Conservation (phyloP, 2,888 invertebrate species). For the Limnephilus rhombicus region DNA sequence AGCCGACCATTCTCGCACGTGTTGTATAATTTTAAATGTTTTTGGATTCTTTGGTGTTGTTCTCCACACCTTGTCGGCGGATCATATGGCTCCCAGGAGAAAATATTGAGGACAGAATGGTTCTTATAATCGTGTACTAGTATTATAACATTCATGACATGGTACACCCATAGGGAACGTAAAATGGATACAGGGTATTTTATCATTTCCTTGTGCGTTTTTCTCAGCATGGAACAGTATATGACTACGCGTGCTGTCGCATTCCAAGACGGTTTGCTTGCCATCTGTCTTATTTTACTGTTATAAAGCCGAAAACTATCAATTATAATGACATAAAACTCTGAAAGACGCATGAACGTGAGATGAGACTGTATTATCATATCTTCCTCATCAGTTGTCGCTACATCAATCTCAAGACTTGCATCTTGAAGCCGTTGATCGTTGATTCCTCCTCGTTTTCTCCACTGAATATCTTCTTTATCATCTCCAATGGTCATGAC, state of each 20-base stretch:
- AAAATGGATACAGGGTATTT: conserved; percentile 60
- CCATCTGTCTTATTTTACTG: conserved; percentile 64
- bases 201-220: conserved; percentile 53
- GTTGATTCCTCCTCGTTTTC: not conserved
- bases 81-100: conserved; percentile 65
- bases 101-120: conserved; percentile 57
- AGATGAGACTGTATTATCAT: conserved; percentile 64
- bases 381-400: conserved; percentile 45
- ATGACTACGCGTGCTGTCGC: conserved; percentile 60
- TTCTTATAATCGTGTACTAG: conserved; percentile 62
- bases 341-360: conserved; percentile 58
- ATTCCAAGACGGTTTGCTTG: conserved; percentile 63
- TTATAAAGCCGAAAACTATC: conserved; percentile 62
- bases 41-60: conserved; percentile 55
- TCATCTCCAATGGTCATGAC: conserved; percentile 63
- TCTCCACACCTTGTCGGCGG: conserved; percentile 65
- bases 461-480: conserved; percentile 56
- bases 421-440: not conserved
- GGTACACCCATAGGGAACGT: conserved; percentile 60
- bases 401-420: conserved; percentile 45
- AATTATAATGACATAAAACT: conserved; percentile 62
- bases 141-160: conserved; percentile 60
- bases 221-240: conserved; percentile 51
- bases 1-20: conserved; percentile 56
- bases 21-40: conserved; percentile 54